Percentiles rank a stretch among this genome's conserved stretches.
phyloP scores from a whole-genome alignment of 2,888 invertebrate genomes.

The Tinea pellionella region DNA sequence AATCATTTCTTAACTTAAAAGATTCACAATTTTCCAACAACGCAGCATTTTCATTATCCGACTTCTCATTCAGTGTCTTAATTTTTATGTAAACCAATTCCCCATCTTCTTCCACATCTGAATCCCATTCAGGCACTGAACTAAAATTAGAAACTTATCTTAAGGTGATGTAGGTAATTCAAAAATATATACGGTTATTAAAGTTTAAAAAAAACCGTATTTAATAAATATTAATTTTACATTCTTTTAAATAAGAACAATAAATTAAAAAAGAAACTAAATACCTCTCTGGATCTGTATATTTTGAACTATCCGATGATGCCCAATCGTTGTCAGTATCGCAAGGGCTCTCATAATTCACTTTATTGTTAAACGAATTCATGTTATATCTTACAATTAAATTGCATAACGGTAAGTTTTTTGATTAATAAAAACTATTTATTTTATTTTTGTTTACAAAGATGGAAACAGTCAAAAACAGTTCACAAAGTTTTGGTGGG shows the following conservation, averaged over 20 bases:
- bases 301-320: conserved; percentile 61
- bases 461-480: too few species aligned
- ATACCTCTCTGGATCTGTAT: conserved; percentile 72
- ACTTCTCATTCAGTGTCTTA: conserved; percentile 28
- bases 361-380: conserved; percentile 37
- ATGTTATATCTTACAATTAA: conserved; percentile 20
- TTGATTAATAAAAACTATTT: too few species aligned
- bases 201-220: too few species aligned
- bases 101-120: conserved; percentile 73
- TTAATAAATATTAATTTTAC: background rate
- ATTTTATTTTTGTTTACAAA: too few species aligned
- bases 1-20: conserved; percentile 54
- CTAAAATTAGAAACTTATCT: conserved; percentile 33
- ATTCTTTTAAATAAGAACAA: background rate
- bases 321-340: conserved; percentile 62
- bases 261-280: background rate
- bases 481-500: too few species aligned
- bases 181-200: too few species aligned
- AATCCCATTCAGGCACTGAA: conserved; percentile 77
- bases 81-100: conserved; percentile 76
- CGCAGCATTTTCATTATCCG: conserved; percentile 31
- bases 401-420: background rate
- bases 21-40: conserved; percentile 52
- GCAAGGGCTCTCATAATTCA: conserved; percentile 46
- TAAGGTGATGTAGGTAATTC: background rate